Evolutionary conservation across 2,113 vertebrate species (phyloP).

Genomic region (Mustela lutreola): DNA sequence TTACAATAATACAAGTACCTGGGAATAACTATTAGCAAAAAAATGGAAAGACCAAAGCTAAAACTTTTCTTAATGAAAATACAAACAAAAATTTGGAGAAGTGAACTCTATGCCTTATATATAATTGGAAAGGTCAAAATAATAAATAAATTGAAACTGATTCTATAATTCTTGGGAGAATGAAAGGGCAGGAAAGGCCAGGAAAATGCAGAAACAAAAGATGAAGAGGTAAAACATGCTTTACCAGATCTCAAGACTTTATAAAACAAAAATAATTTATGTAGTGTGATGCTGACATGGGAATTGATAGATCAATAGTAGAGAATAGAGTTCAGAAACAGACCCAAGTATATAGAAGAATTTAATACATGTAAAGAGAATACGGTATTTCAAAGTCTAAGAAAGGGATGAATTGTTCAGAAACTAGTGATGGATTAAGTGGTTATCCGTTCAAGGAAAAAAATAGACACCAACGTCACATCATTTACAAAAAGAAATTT

Average conservation of each 20-base stretch:
- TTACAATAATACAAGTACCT: background rate
- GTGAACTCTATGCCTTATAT: background rate
- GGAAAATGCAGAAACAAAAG: background rate
- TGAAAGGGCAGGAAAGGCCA: background rate
- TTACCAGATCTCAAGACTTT: background rate
- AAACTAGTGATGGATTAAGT: background rate
- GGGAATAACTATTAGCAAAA: background rate
- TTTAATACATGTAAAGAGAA: background rate
- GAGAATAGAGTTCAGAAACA: background rate
- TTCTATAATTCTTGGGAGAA: background rate
- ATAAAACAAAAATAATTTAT: slow-evolving; percentile 5
- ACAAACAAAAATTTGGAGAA: background rate
- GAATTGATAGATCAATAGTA: background rate
- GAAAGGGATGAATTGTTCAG: background rate
- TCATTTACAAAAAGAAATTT: background rate
- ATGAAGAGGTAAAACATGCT: background rate
- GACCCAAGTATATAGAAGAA: background rate
- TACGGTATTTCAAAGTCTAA: background rate
- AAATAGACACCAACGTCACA: background rate
- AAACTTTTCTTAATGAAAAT: background rate
- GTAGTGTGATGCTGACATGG: background rate
- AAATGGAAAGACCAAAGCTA: background rate
- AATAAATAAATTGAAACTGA: background rate
- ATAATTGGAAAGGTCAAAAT: background rate
- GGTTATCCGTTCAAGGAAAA: background rate